Evolutionary conservation across 2,888 invertebrate species (phyloP).

Genomic region (Pheosia tremula): DNA sequence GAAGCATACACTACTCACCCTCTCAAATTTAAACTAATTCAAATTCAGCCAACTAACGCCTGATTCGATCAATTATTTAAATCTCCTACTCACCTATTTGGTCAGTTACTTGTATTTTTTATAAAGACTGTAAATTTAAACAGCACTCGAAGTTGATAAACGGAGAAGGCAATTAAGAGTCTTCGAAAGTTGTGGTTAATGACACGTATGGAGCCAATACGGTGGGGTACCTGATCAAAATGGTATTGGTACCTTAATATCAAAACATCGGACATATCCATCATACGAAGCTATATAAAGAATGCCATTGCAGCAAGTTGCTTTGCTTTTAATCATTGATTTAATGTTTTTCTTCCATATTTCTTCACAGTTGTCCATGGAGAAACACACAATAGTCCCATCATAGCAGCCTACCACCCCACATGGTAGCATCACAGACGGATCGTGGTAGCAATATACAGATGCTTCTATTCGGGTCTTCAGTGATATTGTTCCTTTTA

Average conservation of each 20-base stretch:
- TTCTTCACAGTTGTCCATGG: slow-evolving; percentile 78
- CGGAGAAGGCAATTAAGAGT: too few species aligned
- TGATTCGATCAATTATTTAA: too few species aligned
- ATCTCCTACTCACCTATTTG: too few species aligned
- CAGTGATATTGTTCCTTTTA: slow-evolving; percentile 77
- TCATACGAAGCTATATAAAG: slow-evolving; percentile 90
- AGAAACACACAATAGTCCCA: slow-evolving; percentile 88
- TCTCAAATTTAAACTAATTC: too few species aligned
- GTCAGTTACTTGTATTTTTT: too few species aligned
- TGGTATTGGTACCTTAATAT: slow-evolving; percentile 38
- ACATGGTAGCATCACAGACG: slow-evolving; percentile 42
- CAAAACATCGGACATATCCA: slow-evolving; percentile 85
- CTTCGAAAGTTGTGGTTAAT: too few species aligned
- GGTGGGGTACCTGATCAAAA: not conserved
- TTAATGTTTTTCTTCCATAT: slow-evolving; percentile 86
- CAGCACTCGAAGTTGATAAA: too few species aligned
- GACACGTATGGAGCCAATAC: too few species aligned
- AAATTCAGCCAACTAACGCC: too few species aligned
- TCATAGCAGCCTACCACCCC: slow-evolving; percentile 92
- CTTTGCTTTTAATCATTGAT: slow-evolving; percentile 87
- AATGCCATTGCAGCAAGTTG: slow-evolving; percentile 56
- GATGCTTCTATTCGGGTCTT: slow-evolving; percentile 91
- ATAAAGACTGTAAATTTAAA: too few species aligned
- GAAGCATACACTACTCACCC: too few species aligned
- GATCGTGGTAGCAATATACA: slow-evolving; percentile 68